These are phyloP conservation scores for Heliconius congener DNA, from an alignment of 1,140 invertebrate genomes.

Conservation along the genomic window DNA sequence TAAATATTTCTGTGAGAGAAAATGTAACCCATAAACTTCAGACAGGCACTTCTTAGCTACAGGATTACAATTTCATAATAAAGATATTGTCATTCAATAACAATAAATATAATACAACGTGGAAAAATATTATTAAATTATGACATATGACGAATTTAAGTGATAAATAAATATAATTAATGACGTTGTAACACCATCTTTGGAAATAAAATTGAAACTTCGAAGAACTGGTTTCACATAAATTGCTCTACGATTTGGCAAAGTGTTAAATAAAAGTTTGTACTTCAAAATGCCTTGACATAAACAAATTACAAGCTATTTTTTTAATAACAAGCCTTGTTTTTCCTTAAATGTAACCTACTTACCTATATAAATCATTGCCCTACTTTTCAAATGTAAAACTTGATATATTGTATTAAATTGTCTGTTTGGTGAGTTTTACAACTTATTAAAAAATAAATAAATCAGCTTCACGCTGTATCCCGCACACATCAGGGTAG, in stretches of 20 bases:
- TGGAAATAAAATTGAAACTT: neutral
- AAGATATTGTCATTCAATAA: too few species aligned
- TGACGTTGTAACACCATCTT: neutral
- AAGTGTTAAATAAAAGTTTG: constrained; percentile 4
- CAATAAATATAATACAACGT: neutral
- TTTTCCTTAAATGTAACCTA: constrained; percentile 14
- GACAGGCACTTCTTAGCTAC: too few species aligned
- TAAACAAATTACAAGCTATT: neutral
- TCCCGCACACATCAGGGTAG: too few species aligned
- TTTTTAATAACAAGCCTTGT: constrained; percentile 10
- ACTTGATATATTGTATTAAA: neutral
- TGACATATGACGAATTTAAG: neutral
- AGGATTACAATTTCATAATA: too few species aligned
- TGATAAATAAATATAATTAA: neutral
- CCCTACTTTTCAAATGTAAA: neutral
- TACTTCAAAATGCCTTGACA: constrained; percentile 1
- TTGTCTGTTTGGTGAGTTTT: neutral
- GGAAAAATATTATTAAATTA: neutral
- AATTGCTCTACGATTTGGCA: neutral
- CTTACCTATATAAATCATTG: neutral
- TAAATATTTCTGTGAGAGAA: too few species aligned
- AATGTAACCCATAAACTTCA: too few species aligned
- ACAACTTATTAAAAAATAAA: too few species aligned
- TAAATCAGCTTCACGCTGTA: too few species aligned
- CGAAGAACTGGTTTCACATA: neutral